phyloP scores from a whole-genome alignment of 2,797 vertebrate genomes.

The Sebastiscus tertius region DNA sequence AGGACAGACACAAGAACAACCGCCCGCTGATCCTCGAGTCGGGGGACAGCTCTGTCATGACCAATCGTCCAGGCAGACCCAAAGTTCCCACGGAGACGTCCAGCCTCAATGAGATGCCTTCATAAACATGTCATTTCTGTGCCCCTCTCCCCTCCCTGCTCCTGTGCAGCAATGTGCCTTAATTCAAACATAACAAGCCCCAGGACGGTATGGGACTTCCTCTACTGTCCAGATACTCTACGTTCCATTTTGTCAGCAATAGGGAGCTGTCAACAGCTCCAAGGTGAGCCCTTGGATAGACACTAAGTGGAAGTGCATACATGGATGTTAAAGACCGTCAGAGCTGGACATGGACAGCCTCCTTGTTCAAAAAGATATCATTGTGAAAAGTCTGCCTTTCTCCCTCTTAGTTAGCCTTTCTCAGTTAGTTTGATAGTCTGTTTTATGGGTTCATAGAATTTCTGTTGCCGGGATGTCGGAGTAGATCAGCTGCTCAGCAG shows the following conservation, averaged over 20 bases:
- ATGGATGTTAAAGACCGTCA: slow-evolving; percentile 36
- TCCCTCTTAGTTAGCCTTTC: background rate
- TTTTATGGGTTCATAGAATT: background rate
- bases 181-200: slow-evolving; percentile 34
- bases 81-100: slow-evolving; percentile 39
- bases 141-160: background rate
- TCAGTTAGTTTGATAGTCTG: background rate
- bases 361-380: background rate
- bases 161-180: slow-evolving; percentile 18
- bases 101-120: slow-evolving; percentile 47
- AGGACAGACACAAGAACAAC: slow-evolving; percentile 69
- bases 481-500: background rate
- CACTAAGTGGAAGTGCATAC: slow-evolving; percentile 22
- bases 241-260: slow-evolving; percentile 23
- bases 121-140: slow-evolving; percentile 52
- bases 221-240: slow-evolving; percentile 21
- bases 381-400: background rate
- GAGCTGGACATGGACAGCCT: background rate
- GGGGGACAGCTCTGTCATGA: slow-evolving; percentile 70
- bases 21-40: slow-evolving; percentile 36
- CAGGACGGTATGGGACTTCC: slow-evolving; percentile 16
- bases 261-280: slow-evolving; percentile 45
- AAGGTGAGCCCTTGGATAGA: slow-evolving; percentile 43
- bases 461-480: background rate
- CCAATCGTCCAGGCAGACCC: slow-evolving; percentile 66